phyloP scores from a whole-genome alignment of 2,888 invertebrate genomes.

The Watsonalla cultraria region DNA sequence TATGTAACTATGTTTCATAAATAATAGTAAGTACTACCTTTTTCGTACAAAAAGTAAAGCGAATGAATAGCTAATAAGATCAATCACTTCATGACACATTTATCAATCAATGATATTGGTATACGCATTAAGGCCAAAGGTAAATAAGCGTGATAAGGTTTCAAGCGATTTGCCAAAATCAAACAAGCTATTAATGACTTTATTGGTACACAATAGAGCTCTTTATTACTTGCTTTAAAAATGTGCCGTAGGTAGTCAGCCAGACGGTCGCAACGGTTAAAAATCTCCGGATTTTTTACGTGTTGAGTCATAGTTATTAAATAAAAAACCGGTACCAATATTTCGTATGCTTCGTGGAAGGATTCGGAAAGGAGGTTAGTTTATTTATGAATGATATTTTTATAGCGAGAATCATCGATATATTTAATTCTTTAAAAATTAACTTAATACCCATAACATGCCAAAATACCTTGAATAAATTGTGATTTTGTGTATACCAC shows the following conservation, averaged over 20 bases:
- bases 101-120: not conserved
- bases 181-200: not conserved
- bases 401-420: too few relatives aligned
- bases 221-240: slow-evolving; percentile 9
- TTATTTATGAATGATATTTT: not conserved
- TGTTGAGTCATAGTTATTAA: slow-evolving; percentile 22
- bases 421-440: too few relatives aligned
- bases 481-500: too few relatives aligned
- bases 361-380: slow-evolving; percentile 14
- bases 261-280: slow-evolving; percentile 21
- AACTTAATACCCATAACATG: too few relatives aligned
- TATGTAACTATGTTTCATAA: too few relatives aligned
- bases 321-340: slow-evolving; percentile 16
- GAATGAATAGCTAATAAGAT: not conserved
- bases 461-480: too few relatives aligned
- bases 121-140: not conserved
- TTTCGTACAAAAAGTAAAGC: too few relatives aligned
- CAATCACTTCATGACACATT: not conserved
- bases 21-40: too few relatives aligned
- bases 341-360: slow-evolving; percentile 16
- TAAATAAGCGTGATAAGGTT: not conserved
- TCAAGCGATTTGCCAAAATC: not conserved
- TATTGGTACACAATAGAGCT: not conserved
- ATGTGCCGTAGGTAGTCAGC: slow-evolving; percentile 14
- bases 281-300: slow-evolving; percentile 16